Evolutionary conservation across 2,888 invertebrate genomes (phyloP).

Genomic region (Ommatoiulus sabulosus): DNA sequence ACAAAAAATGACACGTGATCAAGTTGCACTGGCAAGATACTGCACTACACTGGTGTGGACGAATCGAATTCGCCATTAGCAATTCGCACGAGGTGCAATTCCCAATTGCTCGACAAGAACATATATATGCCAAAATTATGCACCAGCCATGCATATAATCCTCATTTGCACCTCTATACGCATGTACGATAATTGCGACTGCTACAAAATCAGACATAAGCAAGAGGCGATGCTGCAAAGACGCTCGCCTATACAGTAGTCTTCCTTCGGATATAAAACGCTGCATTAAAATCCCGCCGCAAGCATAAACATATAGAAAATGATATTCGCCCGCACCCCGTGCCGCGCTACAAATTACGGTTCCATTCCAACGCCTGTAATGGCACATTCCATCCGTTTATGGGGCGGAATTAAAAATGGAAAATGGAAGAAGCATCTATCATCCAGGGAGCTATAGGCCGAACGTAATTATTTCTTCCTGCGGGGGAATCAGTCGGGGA

Average conservation of each 20-base stretch:
- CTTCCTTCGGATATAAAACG: constrained; percentile 14
- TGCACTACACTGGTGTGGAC: too few species aligned
- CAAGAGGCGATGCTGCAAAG: background rate
- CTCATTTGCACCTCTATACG: background rate
- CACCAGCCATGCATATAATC: background rate
- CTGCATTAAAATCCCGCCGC: background rate
- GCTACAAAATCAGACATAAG: constrained; percentile 1
- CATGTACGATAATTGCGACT: background rate
- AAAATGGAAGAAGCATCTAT: constrained; percentile 43
- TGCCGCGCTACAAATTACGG: background rate
- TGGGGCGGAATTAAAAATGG: constrained; percentile 38
- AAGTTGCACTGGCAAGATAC: too few species aligned
- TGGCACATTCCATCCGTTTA: constrained; percentile 39
- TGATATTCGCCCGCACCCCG: background rate
- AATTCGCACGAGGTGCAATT: background rate
- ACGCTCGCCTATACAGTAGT: too few species aligned
- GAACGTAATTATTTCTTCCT: constrained; percentile 40
- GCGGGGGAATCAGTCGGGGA: background rate
- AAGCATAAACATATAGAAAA: constrained; percentile 31
- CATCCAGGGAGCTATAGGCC: constrained; percentile 35
- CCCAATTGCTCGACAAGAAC: background rate
- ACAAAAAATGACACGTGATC: too few species aligned
- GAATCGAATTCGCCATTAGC: too few species aligned
- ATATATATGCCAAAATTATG: background rate
- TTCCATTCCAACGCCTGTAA: constrained; percentile 27